Percentiles rank a stretch among this genome's conserved stretches.
These are phyloP conservation scores for Hofmannophila pseudospretella DNA, from an alignment of 2,888 invertebrate genomes.

Conservation along the genomic window DNA sequence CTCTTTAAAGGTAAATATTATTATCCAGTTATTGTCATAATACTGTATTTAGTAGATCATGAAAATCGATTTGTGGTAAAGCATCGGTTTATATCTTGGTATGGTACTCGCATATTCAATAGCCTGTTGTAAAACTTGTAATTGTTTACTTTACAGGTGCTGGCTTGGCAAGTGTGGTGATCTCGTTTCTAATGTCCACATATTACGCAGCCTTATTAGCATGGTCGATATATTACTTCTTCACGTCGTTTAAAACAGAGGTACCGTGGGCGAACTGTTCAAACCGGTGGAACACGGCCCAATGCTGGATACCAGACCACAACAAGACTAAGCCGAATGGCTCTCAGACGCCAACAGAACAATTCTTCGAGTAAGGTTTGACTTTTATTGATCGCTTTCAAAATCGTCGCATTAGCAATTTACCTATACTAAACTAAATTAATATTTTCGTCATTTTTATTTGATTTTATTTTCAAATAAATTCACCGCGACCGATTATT, in stretches of 20 bases:
- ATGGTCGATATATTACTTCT: conserved; percentile 95
- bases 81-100: no score
- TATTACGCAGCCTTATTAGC: conserved; percentile 97
- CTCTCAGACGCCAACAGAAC: conserved; percentile 92
- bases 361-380: conserved; percentile 91
- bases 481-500: no score
- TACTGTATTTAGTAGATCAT: no score
- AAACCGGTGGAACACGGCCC: conserved; percentile 90
- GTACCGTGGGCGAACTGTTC: conserved; percentile 94
- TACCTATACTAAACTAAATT: no score
- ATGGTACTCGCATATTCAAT: no score
- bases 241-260: conserved; percentile 90
- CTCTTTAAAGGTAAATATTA: conserved; percentile 95
- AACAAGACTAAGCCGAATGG: conserved; percentile 83
- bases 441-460: no score
- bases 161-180: conserved; percentile 94
- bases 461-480: no score
- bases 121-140: no score
- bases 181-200: conserved; percentile 96
- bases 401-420: not conserved
- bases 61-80: no score
- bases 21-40: not conserved
- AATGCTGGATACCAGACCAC: conserved; percentile 87
- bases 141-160: conserved; percentile 83
- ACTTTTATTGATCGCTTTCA: conserved; percentile 10